Conservation (phyloP, 30 jellyfish, hydroid and myxozoan genomes). For the Turritopsis rubra region DNA sequence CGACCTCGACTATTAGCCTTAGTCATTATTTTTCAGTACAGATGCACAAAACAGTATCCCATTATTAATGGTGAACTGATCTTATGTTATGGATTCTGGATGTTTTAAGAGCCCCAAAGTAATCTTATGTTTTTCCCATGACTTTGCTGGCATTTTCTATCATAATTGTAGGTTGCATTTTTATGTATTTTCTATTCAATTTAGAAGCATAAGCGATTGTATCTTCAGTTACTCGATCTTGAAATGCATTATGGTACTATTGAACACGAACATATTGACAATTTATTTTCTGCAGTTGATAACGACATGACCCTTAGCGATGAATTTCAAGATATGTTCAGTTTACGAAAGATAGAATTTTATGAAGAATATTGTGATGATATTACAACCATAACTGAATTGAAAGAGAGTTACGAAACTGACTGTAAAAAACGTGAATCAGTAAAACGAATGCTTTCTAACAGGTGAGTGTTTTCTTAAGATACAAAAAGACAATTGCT, state of each 20-base stretch:
- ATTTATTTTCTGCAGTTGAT: constrained; percentile 49
- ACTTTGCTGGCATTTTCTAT: background rate
- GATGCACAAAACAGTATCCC: no score
- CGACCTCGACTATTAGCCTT: no score
- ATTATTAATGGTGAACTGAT: no score
- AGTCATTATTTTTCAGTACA: no score
- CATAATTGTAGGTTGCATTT: background rate
- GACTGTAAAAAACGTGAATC: constrained; percentile 12
- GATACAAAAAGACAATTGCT: no score
- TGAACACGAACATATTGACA: constrained; percentile 34
- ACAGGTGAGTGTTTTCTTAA: background rate
- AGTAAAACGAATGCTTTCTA: background rate
- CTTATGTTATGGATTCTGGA: no score
- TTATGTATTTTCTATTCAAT: constrained; percentile 3
- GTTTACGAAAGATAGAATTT: constrained; percentile 62
- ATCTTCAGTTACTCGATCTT: constrained; percentile 68
- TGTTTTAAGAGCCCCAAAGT: no score
- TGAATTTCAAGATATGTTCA: constrained; percentile 72
- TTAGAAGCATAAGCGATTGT: constrained; percentile 79
- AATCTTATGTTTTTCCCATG: background rate
- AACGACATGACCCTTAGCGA: constrained; percentile 37
- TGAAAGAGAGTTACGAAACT: constrained; percentile 48
- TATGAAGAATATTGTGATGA: constrained; percentile 66
- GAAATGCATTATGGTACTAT: constrained; percentile 50
- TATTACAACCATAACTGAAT: constrained; percentile 33